Base-by-base conservation (phyloP, 2,113 vertebrate genomes). In the Syngnathus typhle region DNA sequence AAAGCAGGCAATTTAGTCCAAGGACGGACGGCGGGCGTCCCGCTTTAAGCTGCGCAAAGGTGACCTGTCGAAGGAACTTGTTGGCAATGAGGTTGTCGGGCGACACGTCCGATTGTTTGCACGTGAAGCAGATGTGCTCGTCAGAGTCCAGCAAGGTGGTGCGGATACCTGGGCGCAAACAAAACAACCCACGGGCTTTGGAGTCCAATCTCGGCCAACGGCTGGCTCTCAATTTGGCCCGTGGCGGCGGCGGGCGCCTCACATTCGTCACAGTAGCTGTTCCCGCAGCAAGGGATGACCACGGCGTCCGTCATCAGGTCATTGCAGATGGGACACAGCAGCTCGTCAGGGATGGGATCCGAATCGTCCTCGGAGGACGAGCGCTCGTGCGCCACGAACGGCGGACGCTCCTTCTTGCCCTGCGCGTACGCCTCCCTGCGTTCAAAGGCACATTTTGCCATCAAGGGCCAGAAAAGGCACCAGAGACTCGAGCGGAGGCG, bases 201-300 rank as follows among this genome's bases (percentile, higher is more conserved):
- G 27, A 32, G 27, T 32, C 27, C 27, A 32, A 32, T 32, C 27
- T 32, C 27, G 3, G 2, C 27, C 27, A 32, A 32, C 2, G 27
- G 27, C 27, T 3, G 27, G 27, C 27, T 32, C 27, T 32, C 27
- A 32, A 32, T 32, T 32, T 3, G 27, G 27, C 27, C 27, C 27
- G 3, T 32, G 23, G 23, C 23, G 23, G n/a, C n/a, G 27, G 27
- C 27, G 27, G 27, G 27, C 27, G 27, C 27, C 97, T 95, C 86
- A 99, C 98, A 99, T 49, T 99, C 96, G 38, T 99, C 98, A 55
- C 98, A 99, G 47, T 99, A 99, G 77, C 96, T 98, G 90, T 99
- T 99, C 75, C 98, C 98, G 73, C 98, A 99, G 90, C 98, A 99
- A 59, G 98, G 98, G 81, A 99, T 99, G 56, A 99, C 95, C 13